These are phyloP conservation scores for Protaetia brevitarsis DNA, from an alignment of 1,140 invertebrate species.

Conservation along the genomic window DNA sequence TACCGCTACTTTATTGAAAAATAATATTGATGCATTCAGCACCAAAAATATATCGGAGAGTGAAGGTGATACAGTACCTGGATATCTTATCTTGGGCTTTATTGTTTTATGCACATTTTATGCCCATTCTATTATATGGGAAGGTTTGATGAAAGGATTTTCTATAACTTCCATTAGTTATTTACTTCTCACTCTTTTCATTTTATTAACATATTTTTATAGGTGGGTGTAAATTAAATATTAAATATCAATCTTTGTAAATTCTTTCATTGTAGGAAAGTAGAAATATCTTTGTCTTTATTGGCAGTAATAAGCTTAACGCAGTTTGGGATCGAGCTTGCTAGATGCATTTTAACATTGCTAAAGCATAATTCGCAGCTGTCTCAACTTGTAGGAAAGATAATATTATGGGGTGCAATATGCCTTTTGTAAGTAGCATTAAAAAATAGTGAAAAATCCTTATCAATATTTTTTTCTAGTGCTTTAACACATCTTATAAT, in stretches of 20 bases:
- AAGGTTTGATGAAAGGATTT: constrained; percentile 19
- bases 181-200: constrained; percentile 13
- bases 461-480: constrained; percentile 15
- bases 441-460: not conserved
- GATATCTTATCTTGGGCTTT: constrained; percentile 23
- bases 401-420: not conserved
- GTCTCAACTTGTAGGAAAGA: constrained; percentile 2
- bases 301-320: constrained; percentile 8
- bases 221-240: not conserved
- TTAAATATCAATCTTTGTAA: not conserved
- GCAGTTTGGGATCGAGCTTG: constrained; percentile 14
- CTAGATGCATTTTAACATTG: constrained; percentile 19
- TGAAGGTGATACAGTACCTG: constrained; percentile 21
- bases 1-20: constrained; percentile 22
- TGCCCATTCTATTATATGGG: constrained; percentile 26
- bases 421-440: constrained; percentile 24
- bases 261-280: constrained; percentile 8
- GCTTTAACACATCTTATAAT: constrained; percentile 13
- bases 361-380: constrained; percentile 13
- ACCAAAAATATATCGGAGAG: not conserved
- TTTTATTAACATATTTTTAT: constrained; percentile 21
- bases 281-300: constrained; percentile 20
- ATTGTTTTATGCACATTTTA: constrained; percentile 25
- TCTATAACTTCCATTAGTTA: constrained; percentile 22
- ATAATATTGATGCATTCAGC: constrained; percentile 17